Percentiles rank a stretch among this genome's conserved stretches.
Conservation (phyloP, 1,140 invertebrate genomes). For the Drosophila varians region DNA sequence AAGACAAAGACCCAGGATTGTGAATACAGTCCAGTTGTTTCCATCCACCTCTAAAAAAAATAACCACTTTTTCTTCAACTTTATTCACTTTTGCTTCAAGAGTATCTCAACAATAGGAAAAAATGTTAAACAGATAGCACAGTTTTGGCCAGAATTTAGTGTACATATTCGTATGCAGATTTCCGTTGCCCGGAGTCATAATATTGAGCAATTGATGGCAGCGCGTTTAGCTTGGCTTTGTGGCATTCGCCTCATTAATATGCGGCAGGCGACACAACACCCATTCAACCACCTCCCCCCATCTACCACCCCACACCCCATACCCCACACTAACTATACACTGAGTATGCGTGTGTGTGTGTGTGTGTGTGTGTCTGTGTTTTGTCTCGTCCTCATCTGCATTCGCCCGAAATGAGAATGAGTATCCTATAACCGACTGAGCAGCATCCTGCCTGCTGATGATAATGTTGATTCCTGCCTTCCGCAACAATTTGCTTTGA, state of each 20-base stretch:
- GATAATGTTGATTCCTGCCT: constrained; percentile 81
- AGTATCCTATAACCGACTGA: constrained; percentile 64
- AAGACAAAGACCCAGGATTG: too few relatives aligned
- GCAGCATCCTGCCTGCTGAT: constrained; percentile 66
- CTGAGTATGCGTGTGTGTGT: too few relatives aligned
- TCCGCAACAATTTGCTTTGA: constrained; percentile 82
- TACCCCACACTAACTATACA: too few relatives aligned
- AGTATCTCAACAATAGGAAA: background rate
- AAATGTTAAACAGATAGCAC: constrained; percentile 16
- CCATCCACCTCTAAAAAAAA: too few relatives aligned
- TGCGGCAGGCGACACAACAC: constrained; percentile 68
- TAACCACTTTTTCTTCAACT: background rate
- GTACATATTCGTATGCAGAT: constrained; percentile 63
- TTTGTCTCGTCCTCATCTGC: constrained; percentile 49
- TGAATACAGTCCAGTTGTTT: too few relatives aligned
- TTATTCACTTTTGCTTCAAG: background rate
- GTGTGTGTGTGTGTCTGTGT: constrained; percentile 24
- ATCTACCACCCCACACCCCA: background rate
- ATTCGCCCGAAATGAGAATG: constrained; percentile 57
- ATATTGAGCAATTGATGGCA: constrained; percentile 78
- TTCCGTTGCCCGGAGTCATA: constrained; percentile 44
- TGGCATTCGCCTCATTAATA: constrained; percentile 75
- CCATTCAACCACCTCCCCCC: constrained; percentile 2
- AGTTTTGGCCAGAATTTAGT: constrained; percentile 13
- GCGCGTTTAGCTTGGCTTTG: constrained; percentile 34